Percentiles rank a stretch among this genome's conserved stretches.
These are phyloP conservation scores for Tyrannus savana DNA, from an alignment of 2,113 vertebrate species.

Conservation along the genomic window DNA sequence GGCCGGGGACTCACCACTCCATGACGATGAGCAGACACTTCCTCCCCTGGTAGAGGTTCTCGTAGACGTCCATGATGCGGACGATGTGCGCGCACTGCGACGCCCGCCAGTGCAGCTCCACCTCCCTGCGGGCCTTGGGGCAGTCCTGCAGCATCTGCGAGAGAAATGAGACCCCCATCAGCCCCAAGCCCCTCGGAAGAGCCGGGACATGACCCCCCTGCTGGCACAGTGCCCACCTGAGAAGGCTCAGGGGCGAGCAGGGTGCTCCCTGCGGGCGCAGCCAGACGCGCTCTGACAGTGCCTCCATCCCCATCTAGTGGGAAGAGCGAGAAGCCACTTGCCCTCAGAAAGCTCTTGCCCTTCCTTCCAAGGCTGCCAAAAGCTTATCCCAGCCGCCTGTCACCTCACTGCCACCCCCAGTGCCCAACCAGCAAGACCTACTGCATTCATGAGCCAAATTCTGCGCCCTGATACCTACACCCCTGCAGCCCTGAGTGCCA, in stretches of 20 bases:
- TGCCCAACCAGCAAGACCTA: neutral
- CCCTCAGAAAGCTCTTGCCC: neutral
- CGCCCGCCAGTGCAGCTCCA: conserved; percentile 95
- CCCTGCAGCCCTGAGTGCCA: neutral
- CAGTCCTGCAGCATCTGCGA: conserved; percentile 96
- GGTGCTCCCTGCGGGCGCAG: neutral
- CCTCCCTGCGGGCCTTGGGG: conserved; percentile 92
- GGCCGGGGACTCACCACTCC: conserved; percentile 86
- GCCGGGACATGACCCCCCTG: rapidly evolving
- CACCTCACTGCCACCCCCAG: neutral
- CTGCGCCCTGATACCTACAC: neutral
- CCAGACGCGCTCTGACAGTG: rapidly evolving
- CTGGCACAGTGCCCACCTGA: neutral
- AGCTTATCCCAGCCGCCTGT: neutral
- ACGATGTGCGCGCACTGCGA: conserved; percentile 94
- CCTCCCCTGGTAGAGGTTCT: conserved; percentile 92
- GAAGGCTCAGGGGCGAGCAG: rapidly evolving
- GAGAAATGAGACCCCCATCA: neutral
- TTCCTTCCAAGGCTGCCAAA: neutral
- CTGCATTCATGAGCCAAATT: rapidly evolving
- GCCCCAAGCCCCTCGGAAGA: rapidly evolving
- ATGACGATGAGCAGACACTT: conserved; percentile 98
- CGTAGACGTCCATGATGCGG: conserved; percentile 93
- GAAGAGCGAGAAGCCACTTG: rapidly evolving
- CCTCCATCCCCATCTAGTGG: conserved; percentile 62